phyloP scores from a whole-genome alignment of 2,888 invertebrate species.

The Eutolmus rufibarbis region DNA sequence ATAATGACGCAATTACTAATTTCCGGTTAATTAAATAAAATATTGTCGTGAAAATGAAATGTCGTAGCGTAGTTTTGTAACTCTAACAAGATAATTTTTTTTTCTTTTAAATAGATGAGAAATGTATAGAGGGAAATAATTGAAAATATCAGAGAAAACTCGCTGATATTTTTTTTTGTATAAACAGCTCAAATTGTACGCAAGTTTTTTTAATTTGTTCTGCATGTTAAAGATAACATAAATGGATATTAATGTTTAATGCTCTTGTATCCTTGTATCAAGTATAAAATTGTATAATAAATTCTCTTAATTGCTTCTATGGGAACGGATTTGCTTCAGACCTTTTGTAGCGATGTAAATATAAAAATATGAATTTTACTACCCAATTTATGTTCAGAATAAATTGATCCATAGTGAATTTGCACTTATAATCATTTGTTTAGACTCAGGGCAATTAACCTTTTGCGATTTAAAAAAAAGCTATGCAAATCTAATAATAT shows the following conservation, averaged over 20 bases:
- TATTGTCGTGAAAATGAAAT: not conserved
- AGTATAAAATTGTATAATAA: not conserved
- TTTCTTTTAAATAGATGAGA: not conserved
- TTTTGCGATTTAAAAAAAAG: not conserved
- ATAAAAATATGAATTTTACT: not conserved
- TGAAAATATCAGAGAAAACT: not conserved
- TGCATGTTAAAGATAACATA: not conserved
- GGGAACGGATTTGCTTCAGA: too few relatives aligned
- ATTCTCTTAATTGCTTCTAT: not conserved
- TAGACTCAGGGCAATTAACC: not conserved
- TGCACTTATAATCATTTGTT: not conserved
- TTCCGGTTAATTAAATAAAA: not conserved
- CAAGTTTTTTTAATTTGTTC: not conserved
- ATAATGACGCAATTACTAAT: not conserved
- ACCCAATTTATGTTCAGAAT: not conserved
- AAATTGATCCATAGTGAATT: not conserved
- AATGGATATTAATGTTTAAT: not conserved
- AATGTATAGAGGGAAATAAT: not conserved
- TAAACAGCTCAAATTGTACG: not conserved
- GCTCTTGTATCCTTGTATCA: too few relatives aligned
- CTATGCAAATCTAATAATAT: not conserved
- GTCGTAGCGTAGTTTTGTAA: not conserved
- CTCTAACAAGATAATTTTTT: not conserved
- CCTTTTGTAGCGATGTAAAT: too few relatives aligned
- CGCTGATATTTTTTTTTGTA: too few relatives aligned